These are phyloP conservation scores for Elgaria multicarinata DNA, from an alignment of 2,113 vertebrate species.

Conservation along the genomic window DNA sequence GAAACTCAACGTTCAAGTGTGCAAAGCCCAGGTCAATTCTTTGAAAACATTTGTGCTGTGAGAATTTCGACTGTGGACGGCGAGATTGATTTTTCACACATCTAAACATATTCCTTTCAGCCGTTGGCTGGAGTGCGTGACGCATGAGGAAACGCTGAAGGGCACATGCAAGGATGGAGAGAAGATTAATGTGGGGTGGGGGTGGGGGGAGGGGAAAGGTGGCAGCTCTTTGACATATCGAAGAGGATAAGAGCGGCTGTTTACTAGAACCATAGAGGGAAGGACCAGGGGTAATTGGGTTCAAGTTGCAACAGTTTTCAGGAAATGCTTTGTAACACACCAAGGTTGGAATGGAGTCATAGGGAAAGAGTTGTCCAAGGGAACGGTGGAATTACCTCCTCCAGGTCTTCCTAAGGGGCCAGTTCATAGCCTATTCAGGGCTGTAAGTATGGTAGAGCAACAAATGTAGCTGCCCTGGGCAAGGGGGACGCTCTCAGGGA, in stretches of 20 bases:
- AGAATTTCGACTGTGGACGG: not conserved
- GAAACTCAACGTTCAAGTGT: not conserved
- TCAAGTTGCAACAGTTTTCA: not conserved
- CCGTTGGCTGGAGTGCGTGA: not conserved
- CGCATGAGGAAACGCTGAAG: conserved; percentile 13
- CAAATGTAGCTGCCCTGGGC: not conserved
- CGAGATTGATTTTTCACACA: not conserved
- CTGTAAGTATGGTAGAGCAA: too few relatives aligned
- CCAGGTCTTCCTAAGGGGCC: not conserved
- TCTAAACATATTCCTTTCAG: not conserved
- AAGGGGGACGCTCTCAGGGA: not conserved
- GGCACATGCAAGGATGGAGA: not conserved
- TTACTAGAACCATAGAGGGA: conserved; percentile 9
- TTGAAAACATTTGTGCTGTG: not conserved
- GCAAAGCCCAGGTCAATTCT: not conserved
- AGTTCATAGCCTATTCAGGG: not conserved
- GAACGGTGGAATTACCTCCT: not conserved
- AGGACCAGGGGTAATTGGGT: not conserved
- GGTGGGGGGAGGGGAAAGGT: not conserved
- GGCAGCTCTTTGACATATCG: not conserved
- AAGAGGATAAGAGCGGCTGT: not conserved
- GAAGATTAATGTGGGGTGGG: not conserved
- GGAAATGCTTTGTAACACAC: not conserved
- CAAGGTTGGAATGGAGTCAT: not conserved
- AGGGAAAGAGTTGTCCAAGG: not conserved